These are phyloP conservation scores for Ochlodes sylvanus DNA, from an alignment of 2,888 invertebrate genomes.

Conservation along the genomic window DNA sequence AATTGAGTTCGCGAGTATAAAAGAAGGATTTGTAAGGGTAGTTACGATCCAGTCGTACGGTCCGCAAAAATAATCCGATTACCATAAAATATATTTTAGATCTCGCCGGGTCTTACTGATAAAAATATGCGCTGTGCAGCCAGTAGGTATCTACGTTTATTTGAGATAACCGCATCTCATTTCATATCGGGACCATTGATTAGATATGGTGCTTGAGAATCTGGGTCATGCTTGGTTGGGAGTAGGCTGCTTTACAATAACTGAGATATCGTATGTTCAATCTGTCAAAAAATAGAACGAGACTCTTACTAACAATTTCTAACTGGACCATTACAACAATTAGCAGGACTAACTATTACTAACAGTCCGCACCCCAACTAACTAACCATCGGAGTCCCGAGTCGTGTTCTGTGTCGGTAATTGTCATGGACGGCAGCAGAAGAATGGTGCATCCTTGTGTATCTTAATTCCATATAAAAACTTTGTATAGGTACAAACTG, in stretches of 20 bases:
- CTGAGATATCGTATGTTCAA: neutral
- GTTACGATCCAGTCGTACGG: conserved; percentile 34
- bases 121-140: conserved; percentile 30
- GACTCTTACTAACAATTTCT: too few species aligned
- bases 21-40: conserved; percentile 35
- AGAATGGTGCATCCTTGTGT: too few species aligned
- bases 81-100: conserved; percentile 35
- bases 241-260: neutral
- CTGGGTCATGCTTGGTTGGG: neutral
- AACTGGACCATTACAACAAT: too few species aligned
- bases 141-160: conserved; percentile 1
- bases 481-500: too few species aligned
- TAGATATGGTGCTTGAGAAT: conserved; percentile 17
- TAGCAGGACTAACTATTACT: too few species aligned
- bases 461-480: too few species aligned
- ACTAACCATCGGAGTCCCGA: too few species aligned
- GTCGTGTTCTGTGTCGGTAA: too few species aligned
- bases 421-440: too few species aligned
- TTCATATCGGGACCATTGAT: conserved; percentile 20
- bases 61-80: conserved; percentile 37
- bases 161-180: conserved; percentile 14
- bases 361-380: too few species aligned
- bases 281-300: neutral
- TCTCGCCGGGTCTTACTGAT: conserved; percentile 23
- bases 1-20: conserved; percentile 34